Evolutionary conservation across 2,113 vertebrate species (phyloP), one percentile per base, ranked within the genome.

Genomic region (Strix aluco): DNA sequence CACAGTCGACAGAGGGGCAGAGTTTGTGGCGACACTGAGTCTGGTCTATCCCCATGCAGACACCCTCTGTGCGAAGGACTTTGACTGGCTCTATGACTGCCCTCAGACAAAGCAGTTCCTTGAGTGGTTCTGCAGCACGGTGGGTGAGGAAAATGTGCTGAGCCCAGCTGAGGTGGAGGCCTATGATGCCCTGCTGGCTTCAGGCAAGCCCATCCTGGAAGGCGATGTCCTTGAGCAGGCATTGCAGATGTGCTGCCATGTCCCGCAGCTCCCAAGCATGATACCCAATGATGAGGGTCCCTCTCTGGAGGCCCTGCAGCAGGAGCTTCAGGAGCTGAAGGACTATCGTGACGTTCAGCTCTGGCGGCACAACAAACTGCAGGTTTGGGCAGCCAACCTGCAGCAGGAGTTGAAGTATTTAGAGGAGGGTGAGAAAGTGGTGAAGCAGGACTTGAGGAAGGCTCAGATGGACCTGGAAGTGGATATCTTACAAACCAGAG

Each of bases 41-140:
- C 51, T 46, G 57, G 10, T 96, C 52, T 96, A 91, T 36, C 94
- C 91, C 10, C 44, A 71, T 0, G 70, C 87, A 86, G 85, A 77
- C 5, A 49, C 38, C 18, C 42, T 97, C 54, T 70, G 83, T 51
- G 59, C 74, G 36, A 67, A 91, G 59, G 97, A 96, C 82, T 97
- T 96, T 22, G 89, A 93, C 61, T 86, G 93, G 84, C 91, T 97
- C 65, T 96, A 95, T 74, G 94, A 97, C 32, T 96, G 91, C 34
- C 75, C 96, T 11, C 26, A 95, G 73, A 80, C 85, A 62, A 82
- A 77, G 73, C 84, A 82, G 58, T 87, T 97, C 85, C 85, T 97
- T 0, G 29, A 95, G 44, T 93, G 89, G 80, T 95, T 97, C 95
- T 97, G 97, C 89, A 95, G 92, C 38, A 69, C 1, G 0, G 77